Evolutionary conservation across 2,797 vertebrate species (phyloP), one percentile per base, ranked within the genome.

Genomic region (Leptatherina wallacei): DNA sequence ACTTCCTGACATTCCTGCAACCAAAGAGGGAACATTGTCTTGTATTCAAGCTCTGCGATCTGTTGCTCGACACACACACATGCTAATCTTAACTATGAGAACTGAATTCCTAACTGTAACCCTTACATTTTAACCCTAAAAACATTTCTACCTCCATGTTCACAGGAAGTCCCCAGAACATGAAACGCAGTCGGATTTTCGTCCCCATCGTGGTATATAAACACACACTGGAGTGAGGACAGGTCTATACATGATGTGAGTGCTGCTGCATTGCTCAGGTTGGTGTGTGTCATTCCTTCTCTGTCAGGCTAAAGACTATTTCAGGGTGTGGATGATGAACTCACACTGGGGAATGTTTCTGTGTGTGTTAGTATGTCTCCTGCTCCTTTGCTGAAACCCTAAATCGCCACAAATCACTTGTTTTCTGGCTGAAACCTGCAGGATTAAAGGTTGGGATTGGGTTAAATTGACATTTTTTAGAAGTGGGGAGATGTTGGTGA

Each of bases 191-290:
- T 13, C 2, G 36, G 10, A 9, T 35, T 35, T 35, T 38, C 12
- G 36, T 38, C 36, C 36, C 36, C 36, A 13, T 38, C 12, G 12
- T 38, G 16, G 60, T 65, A 71, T 18, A 62, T 24, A 29, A 27
- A 61, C 38, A 61, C 36, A 29, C 18, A 11, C 7, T 3, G 66
- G 57, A 32, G 56, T 6, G 27, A 49, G 63, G 75, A 71, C 88
- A 89, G 82, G 88, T 77, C 88, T 63, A 67, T 58, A 81, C 85
- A 82, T 57, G 85, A 83, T 27, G 38, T 52, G 79, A 66, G 61
- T 52, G 36, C 36, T 6, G 16, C 54, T 75, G 64, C 65, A 73
- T 70, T 75, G 38, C 68, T 68, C 55, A 35, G 27, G 55, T 58
- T 61, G 77, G 71, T 60, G 71, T 74, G 51, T 84, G 60, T 80